Conservation (phyloP, 1,140 invertebrate genomes). For the Pachypeltis micranthus region DNA sequence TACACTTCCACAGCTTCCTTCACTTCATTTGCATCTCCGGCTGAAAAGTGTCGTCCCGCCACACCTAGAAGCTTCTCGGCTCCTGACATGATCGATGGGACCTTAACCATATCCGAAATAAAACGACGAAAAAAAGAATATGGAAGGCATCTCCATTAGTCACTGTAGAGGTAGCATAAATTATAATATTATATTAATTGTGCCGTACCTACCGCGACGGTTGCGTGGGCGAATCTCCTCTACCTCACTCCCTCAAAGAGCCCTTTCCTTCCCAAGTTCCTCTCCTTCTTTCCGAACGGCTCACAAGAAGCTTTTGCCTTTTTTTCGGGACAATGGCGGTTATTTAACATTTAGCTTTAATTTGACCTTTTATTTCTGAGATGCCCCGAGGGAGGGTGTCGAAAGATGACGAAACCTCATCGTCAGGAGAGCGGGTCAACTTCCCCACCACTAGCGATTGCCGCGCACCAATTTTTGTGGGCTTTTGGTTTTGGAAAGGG, state of each 20-base stretch:
- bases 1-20: neutral
- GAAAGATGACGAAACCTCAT: slow-evolving; percentile 8
- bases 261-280: neutral
- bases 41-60: slow-evolving; percentile 2
- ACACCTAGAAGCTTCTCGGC: slow-evolving; percentile 4
- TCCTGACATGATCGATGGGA: neutral
- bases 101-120: slow-evolving; percentile 9
- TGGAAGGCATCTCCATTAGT: slow-evolving; percentile 12
- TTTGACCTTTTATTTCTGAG: slow-evolving; percentile 1
- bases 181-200: slow-evolving; percentile 18
- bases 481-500: no score
- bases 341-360: slow-evolving; percentile 16
- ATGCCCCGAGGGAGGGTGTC: neutral
- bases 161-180: slow-evolving; percentile 15
- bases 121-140: no score
- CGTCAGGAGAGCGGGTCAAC: neutral
- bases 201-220: slow-evolving; percentile 12
- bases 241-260: no score
- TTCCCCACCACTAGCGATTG: no score
- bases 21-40: neutral
- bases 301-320: neutral
- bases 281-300: neutral
- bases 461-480: no score
- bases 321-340: slow-evolving; percentile 12
- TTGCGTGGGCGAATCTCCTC: slow-evolving; percentile 12